These are phyloP conservation scores for Ceyx erithaca DNA, from an alignment of 2,797 vertebrate genomes.

Conservation along the genomic window DNA sequence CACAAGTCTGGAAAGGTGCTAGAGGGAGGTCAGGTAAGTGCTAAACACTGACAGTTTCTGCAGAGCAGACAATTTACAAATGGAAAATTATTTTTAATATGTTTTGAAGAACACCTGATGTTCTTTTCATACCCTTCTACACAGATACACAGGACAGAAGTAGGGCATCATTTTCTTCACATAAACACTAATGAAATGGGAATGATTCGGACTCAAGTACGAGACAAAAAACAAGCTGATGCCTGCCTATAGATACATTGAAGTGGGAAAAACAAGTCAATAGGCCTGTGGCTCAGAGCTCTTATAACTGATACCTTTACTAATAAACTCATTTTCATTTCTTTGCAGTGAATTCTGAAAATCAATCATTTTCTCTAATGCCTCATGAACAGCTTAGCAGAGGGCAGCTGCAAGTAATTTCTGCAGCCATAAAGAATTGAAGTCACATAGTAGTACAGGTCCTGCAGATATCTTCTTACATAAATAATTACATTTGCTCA, in stretches of 20 bases:
- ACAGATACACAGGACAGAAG: background rate
- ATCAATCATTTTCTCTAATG: slow-evolving; percentile 44
- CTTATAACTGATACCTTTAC: background rate
- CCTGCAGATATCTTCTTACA: background rate
- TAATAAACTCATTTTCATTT: slow-evolving; percentile 53
- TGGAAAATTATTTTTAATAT: background rate
- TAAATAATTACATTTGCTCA: slow-evolving; percentile 1
- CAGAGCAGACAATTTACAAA: background rate
- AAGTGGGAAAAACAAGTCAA: background rate
- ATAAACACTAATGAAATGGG: background rate
- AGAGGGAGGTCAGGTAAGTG: background rate
- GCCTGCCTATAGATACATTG: background rate
- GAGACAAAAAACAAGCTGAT: background rate
- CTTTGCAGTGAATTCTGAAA: slow-evolving; percentile 51
- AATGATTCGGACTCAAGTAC: background rate
- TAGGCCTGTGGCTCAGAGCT: background rate
- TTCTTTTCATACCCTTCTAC: background rate
- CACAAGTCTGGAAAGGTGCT: background rate
- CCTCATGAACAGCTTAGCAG: background rate
- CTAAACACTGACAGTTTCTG: background rate
- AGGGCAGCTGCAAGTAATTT: background rate
- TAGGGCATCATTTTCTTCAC: background rate
- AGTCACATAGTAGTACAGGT: background rate
- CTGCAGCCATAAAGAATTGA: background rate
- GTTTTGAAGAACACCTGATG: background rate